Conservation (phyloP, 2,888 invertebrate species). For the Yponomeuta sedellus region DNA sequence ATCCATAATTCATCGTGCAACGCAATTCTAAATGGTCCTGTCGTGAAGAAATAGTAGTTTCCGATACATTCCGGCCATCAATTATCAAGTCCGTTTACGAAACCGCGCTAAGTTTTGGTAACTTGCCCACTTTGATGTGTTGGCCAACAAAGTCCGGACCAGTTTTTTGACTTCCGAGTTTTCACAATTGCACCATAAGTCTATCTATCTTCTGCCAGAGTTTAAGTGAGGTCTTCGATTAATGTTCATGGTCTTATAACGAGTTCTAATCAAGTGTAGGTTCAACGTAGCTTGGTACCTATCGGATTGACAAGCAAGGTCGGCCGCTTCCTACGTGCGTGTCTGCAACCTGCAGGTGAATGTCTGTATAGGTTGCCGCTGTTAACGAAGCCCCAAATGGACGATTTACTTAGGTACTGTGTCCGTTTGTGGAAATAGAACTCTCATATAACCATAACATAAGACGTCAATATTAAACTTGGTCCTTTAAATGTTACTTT, state of each 20-base stretch:
- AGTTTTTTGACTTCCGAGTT: neutral
- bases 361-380: conserved; percentile 26
- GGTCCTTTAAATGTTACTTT: neutral
- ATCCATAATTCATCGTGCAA: conserved; percentile 29
- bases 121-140: neutral
- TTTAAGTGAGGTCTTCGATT: neutral
- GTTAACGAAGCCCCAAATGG: conserved; percentile 25
- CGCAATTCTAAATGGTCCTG: conserved; percentile 6
- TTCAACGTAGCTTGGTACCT: neutral
- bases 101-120: neutral
- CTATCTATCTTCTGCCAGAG: neutral
- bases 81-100: neutral
- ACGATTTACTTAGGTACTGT: neutral
- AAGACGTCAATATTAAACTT: neutral
- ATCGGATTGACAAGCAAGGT: conserved; percentile 38
- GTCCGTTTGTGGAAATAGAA: neutral
- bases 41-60: conserved; percentile 1
- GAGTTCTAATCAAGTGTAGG: neutral
- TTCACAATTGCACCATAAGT: neutral
- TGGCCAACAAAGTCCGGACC: neutral
- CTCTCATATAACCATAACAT: neutral
- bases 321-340: conserved; percentile 52
- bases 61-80: conserved; percentile 2
- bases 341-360: conserved; percentile 37
- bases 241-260: neutral